Conservation (phyloP, 2,888 invertebrate species). For the Odontomyia ornata region DNA sequence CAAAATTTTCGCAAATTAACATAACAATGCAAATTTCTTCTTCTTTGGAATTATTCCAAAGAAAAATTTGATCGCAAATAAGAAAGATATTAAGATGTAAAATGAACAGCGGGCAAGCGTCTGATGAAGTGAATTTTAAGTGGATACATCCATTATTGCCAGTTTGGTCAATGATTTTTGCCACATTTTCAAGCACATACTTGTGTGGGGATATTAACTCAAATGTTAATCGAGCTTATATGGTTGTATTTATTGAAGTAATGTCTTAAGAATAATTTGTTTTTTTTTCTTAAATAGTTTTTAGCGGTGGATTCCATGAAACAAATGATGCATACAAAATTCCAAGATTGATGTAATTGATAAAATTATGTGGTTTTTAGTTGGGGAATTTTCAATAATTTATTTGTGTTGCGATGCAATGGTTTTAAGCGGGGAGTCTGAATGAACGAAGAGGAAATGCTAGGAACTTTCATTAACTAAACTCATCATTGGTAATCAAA, state of each 20-base stretch:
- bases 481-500: too few species aligned
- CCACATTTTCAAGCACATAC: not conserved
- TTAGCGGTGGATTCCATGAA: not conserved
- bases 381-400: too few species aligned
- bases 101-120: not conserved
- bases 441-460: too few species aligned
- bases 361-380: not conserved
- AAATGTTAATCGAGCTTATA: not conserved
- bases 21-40: too few species aligned
- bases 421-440: too few species aligned
- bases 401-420: too few species aligned
- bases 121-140: conserved; percentile 29
- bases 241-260: too few species aligned
- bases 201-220: not conserved
- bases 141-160: not conserved
- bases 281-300: not conserved
- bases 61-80: not conserved
- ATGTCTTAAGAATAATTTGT: not conserved
- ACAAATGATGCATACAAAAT: conserved; percentile 20
- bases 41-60: too few species aligned
- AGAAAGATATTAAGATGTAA: too few species aligned
- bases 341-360: conserved; percentile 16
- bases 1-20: too few species aligned
- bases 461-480: too few species aligned
- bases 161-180: conserved; percentile 19